These are phyloP conservation scores for Poeciliopsis occidentalis DNA, from an alignment of 2,113 vertebrate species.

Conservation along the genomic window DNA sequence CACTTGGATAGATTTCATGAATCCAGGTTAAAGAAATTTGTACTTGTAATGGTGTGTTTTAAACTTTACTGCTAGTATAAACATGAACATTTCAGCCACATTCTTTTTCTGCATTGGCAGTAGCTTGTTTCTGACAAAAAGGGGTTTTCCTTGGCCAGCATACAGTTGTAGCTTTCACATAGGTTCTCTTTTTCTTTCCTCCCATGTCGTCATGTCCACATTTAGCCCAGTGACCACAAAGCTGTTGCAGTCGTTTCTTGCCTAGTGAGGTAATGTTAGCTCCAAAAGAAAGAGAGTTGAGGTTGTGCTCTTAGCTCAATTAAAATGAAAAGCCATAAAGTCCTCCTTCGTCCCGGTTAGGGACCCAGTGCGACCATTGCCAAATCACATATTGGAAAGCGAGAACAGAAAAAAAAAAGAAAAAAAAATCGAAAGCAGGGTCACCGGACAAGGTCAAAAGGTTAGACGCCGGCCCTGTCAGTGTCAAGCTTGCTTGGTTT, in stretches of 20 bases:
- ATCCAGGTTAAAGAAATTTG: not conserved
- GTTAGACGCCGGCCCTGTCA: constrained; percentile 83
- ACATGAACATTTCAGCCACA: constrained; percentile 18
- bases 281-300: constrained; percentile 55
- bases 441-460: constrained; percentile 85
- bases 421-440: constrained; percentile 79
- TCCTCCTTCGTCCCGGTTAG: constrained; percentile 82
- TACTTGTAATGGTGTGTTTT: constrained; percentile 7
- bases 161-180: constrained; percentile 39
- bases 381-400: constrained; percentile 87
- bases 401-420: constrained; percentile 59
- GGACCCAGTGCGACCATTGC: constrained; percentile 79
- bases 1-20: not conserved
- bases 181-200: constrained; percentile 43
- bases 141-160: constrained; percentile 19
- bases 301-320: constrained; percentile 78
- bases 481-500: constrained; percentile 78
- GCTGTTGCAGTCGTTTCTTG: constrained; percentile 53
- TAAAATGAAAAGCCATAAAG: constrained; percentile 89
- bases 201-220: constrained; percentile 65
- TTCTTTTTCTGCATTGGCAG: constrained; percentile 19
- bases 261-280: constrained; percentile 72
- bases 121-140: constrained; percentile 22
- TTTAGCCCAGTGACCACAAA: constrained; percentile 61
- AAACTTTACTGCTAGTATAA: constrained; percentile 12